Evolutionary conservation across 2,888 invertebrate genomes (phyloP).

Genomic region (Adela reaumurella): DNA sequence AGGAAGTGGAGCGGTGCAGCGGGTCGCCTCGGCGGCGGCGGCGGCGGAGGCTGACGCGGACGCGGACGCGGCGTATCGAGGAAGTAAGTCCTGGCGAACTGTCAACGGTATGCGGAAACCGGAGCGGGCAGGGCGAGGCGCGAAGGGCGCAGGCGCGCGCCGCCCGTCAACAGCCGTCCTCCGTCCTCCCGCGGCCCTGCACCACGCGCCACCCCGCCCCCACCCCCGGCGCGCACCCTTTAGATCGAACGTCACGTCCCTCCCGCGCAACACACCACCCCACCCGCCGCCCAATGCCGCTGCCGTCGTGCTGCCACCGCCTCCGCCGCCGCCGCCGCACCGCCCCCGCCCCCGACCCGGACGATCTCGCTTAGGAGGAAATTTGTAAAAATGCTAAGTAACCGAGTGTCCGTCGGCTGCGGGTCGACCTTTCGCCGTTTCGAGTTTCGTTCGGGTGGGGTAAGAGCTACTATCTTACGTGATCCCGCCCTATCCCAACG

Average conservation of each 20-base stretch:
- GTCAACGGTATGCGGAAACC: constrained; percentile 61
- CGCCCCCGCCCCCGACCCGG: constrained; percentile 16
- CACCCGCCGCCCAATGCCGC: no score
- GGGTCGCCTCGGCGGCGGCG: background rate
- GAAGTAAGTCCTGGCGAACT: constrained; percentile 57
- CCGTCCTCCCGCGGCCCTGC: background rate
- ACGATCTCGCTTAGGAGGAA: background rate
- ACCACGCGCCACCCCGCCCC: background rate
- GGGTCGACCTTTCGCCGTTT: background rate
- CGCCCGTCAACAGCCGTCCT: constrained; percentile 52
- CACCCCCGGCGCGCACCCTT: constrained; percentile 32
- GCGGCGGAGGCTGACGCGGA: constrained; percentile 9
- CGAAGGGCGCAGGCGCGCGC: constrained; percentile 47
- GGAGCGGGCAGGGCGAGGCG: constrained; percentile 44
- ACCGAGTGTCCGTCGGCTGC: background rate
- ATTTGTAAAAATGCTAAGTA: background rate
- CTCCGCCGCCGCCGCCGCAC: constrained; percentile 10
- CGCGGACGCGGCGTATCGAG: constrained; percentile 49
- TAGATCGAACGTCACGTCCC: constrained; percentile 57
- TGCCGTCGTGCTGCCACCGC: constrained; percentile 25
- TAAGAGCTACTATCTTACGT: background rate
- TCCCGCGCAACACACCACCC: no score
- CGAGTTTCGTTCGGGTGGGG: background rate
- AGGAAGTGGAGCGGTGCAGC: constrained; percentile 12
- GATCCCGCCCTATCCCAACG: no score